Conservation (phyloP, 2,888 invertebrate genomes). For the Neocrepidodera transversa region DNA sequence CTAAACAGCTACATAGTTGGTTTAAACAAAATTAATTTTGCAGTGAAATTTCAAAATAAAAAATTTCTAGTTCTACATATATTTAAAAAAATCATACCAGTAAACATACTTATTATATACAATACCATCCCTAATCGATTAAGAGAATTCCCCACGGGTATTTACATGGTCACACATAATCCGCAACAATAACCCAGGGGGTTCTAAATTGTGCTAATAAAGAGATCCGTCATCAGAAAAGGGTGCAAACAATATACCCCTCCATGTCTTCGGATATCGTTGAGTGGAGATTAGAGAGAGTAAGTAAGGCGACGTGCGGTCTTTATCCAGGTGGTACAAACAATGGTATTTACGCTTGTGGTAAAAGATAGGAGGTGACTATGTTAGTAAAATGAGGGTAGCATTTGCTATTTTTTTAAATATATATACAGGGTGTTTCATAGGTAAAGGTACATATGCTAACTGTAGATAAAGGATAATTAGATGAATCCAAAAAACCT, state of each 20-base stretch:
- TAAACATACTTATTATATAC: too few relatives aligned
- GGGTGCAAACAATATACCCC: conserved; percentile 7
- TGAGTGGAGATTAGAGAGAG: conserved; percentile 28
- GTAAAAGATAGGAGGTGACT: neutral
- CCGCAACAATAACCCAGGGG: conserved; percentile 28
- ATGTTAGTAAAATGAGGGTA: too few relatives aligned
- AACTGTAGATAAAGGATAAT: too few relatives aligned
- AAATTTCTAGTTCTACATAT: too few relatives aligned
- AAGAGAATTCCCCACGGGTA: conserved; percentile 19
- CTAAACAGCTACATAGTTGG: too few relatives aligned
- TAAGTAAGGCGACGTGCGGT: conserved; percentile 2
- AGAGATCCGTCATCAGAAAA: conserved; percentile 20
- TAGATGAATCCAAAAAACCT: too few relatives aligned
- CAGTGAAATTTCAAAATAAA: too few relatives aligned
- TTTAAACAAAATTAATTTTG: too few relatives aligned
- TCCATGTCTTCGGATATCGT: conserved; percentile 4
- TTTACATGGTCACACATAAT: conserved; percentile 31
- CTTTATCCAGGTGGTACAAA: conserved; percentile 20
- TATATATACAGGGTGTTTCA: too few relatives aligned
- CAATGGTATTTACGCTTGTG: neutral
- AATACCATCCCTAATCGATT: neutral
- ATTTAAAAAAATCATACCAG: too few relatives aligned
- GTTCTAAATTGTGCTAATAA: conserved; percentile 27
- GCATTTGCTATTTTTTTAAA: too few relatives aligned
- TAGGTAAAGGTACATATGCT: too few relatives aligned